Base-by-base conservation (phyloP, 2,113 vertebrate species). In the Lamprotornis superbus region DNA sequence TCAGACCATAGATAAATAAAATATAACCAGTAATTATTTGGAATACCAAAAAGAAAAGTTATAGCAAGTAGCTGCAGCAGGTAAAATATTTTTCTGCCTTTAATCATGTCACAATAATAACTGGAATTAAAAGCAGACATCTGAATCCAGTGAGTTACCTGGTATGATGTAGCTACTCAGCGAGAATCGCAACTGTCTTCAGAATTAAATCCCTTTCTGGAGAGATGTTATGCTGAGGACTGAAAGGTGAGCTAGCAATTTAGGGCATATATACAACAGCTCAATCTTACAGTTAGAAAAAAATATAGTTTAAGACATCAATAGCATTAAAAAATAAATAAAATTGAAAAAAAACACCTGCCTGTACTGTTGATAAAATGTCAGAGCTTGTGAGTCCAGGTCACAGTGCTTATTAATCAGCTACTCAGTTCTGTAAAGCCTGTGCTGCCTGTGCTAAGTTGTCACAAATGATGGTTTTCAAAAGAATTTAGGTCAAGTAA, bases 401-500 rank as follows among this genome's bases (percentile, higher is more conserved):
- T 85, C 81, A 79, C 73, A 69, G 70, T 40, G 35, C 80, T 63
- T 71, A 56, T 92, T 64, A 94, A 87, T 40, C 53, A 65, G 53
- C 80, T 87, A 83, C 52, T 20, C 49, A 37, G 22, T 50, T 94
- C 83, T 82, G 42, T 63, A 93, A 89, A 89, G 74, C 30, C 47
- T 63, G n/a, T 6, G 16, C 42, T 64, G 74, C 30, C 47, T 63
- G n/a, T 6, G 16, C 42, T 64, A 79, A 83, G 63, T 70, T 85
- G 65, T 93, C 91, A 87, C 56, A 94, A 94, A 42, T 24, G 8
- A 76, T 84, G 56, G 49, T 85, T 93, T 91, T 89, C 91, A 87
- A 76, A 87, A 89, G n/a, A 95, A 94, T 89, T 89, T 89, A 91
- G 84, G 89, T 95, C 89, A 94, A 82, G 76, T 78, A 93, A 94